These are phyloP conservation scores for Eleginops maclovinus DNA, from an alignment of 2,113 vertebrate species.

Conservation along the genomic window DNA sequence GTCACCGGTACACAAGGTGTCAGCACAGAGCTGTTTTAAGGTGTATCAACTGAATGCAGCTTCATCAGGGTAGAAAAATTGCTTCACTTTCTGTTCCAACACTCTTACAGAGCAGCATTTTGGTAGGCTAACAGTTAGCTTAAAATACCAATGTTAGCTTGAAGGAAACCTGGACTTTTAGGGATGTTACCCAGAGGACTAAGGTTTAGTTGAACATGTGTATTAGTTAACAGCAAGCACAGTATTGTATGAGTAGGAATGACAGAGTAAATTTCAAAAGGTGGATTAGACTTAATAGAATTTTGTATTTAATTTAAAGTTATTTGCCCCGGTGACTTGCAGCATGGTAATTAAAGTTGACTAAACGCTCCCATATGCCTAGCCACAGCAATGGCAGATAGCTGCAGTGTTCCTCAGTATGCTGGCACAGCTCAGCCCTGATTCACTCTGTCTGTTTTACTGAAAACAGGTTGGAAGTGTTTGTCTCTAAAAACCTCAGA, in stretches of 20 bases:
- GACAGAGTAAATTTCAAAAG: not conserved
- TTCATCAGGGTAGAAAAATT: not conserved
- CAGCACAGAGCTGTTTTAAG: too few relatives aligned
- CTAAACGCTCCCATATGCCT: not conserved
- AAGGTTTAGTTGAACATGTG: not conserved
- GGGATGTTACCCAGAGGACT: not conserved
- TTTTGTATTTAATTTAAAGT: too few relatives aligned
- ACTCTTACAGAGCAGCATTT: not conserved
- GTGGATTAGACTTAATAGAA: not conserved
- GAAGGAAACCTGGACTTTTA: not conserved
- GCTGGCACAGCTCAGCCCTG: constrained; percentile 10
- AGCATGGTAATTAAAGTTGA: not conserved
- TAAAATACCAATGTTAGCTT: not conserved
- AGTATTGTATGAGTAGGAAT: not conserved
- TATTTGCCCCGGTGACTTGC: not conserved
- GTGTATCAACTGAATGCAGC: too few relatives aligned
- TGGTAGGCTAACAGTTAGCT: not conserved
- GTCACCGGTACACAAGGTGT: too few relatives aligned
- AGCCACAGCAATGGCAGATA: not conserved
- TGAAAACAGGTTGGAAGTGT: constrained; percentile 10
- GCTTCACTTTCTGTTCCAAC: not conserved
- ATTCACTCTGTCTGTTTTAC: constrained; percentile 19
- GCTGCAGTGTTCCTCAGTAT: not conserved
- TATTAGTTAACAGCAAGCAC: not conserved
- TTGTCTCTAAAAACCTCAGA: constrained; percentile 24